phyloP scores from a whole-genome alignment of 2,797 vertebrate species.

The Thalassophryne amazonica region DNA sequence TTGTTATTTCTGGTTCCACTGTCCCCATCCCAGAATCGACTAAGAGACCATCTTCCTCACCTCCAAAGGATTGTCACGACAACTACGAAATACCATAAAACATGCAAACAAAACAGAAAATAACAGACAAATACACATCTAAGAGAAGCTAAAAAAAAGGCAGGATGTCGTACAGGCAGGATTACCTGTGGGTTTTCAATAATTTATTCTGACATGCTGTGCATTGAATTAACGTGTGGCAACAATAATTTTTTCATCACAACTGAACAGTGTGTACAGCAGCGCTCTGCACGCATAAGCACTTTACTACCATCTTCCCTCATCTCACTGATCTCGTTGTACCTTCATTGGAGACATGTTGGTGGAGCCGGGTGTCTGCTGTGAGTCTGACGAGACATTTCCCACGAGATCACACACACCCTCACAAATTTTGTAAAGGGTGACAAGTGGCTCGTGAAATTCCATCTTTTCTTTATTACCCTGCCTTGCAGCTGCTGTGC shows the following conservation, averaged over 20 bases:
- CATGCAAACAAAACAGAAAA: not conserved
- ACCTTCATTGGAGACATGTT: not conserved
- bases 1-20: too few relatives aligned
- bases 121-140: not conserved
- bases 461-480: conserved; percentile 20
- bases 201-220: conserved; percentile 3
- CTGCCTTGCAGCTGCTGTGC: conserved; percentile 32
- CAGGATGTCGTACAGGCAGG: not conserved
- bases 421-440: conserved; percentile 22
- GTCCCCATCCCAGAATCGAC: too few relatives aligned
- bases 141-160: not conserved
- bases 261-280: not conserved
- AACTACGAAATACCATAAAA: not conserved
- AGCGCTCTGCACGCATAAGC: not conserved
- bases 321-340: not conserved
- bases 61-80: too few relatives aligned
- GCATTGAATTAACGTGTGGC: not conserved
- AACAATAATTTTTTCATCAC: conserved; percentile 8
- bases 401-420: conserved; percentile 10
- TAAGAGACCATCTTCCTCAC: too few relatives aligned
- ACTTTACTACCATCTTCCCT: not conserved
- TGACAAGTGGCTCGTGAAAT: conserved; percentile 1
- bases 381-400: not conserved
- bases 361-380: conserved; percentile 6
- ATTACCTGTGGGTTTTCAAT: conserved; percentile 12